Evolutionary conservation across 1,140 invertebrate species (phyloP).

Genomic region (Brachystomella parvula): DNA sequence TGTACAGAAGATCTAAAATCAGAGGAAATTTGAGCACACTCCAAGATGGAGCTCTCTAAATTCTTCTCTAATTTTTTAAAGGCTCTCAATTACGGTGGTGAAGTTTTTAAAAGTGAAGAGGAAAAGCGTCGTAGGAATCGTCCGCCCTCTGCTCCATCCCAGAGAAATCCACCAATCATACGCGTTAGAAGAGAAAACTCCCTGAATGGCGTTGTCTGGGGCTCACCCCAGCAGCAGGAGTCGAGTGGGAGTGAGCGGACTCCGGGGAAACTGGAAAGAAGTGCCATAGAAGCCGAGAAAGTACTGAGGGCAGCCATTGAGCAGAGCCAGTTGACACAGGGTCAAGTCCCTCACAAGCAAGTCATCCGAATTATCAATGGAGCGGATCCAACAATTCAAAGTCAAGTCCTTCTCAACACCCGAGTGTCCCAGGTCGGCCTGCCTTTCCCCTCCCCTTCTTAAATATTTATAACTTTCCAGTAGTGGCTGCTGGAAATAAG

Average conservation of each 20-base stretch:
- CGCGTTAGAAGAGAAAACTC: slow-evolving; percentile 21
- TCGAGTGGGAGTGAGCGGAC: slow-evolving; percentile 5
- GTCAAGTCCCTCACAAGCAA: slow-evolving; percentile 52
- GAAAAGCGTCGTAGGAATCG: background rate
- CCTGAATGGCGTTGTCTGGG: slow-evolving; percentile 21
- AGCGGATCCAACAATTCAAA: slow-evolving; percentile 81
- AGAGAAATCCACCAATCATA: slow-evolving; percentile 22
- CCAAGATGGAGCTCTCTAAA: too few relatives aligned
- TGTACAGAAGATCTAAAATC: too few relatives aligned
- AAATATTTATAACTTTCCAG: too few relatives aligned
- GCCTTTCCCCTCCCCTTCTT: too few relatives aligned
- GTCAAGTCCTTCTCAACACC: slow-evolving; percentile 80
- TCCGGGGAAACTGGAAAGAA: background rate
- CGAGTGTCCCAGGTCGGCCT: slow-evolving; percentile 84
- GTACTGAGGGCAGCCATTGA: background rate
- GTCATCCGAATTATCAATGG: slow-evolving; percentile 87
- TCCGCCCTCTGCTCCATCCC: slow-evolving; percentile 18
- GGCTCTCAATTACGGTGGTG: slow-evolving; percentile 23
- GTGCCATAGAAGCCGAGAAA: slow-evolving; percentile 3
- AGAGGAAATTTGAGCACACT: too few relatives aligned
- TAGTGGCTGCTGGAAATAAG: too few relatives aligned
- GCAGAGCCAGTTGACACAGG: background rate
- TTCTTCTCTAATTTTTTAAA: slow-evolving; percentile 20
- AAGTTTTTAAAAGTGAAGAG: background rate
- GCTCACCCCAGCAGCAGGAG: slow-evolving; percentile 11